Evolutionary conservation across 2,797 vertebrate genomes (phyloP).

Genomic region (Gambusia yucatana): DNA sequence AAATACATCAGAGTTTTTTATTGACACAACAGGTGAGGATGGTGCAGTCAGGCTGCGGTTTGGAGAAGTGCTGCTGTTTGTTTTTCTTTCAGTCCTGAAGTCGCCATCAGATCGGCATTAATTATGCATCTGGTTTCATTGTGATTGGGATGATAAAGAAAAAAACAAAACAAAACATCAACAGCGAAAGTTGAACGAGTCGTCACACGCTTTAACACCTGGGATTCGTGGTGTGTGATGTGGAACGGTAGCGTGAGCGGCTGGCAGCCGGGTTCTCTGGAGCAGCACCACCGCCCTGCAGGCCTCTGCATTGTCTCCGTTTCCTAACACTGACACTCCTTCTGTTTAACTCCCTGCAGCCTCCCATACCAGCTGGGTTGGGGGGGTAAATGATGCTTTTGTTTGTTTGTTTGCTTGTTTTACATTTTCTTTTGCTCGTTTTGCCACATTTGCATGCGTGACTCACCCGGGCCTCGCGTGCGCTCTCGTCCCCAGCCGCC

Average conservation of each 20-base stretch:
- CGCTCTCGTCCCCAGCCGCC: constrained; percentile 75
- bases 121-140: not conserved
- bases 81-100: not conserved
- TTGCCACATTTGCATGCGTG: not conserved
- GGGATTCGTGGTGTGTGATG: not conserved
- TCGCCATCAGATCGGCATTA: not conserved
- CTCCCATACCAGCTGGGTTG: too few species aligned
- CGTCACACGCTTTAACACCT: not conserved
- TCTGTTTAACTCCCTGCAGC: not conserved
- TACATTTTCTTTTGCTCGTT: not conserved
- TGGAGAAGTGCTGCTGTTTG: not conserved
- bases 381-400: not conserved
- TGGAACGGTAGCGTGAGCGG: constrained; percentile 11
- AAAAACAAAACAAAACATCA: not conserved
- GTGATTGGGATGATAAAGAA: not conserved
- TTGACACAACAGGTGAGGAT: not conserved
- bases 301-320: not conserved
- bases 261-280: not conserved
- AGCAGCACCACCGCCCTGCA: not conserved
- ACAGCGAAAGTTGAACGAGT: not conserved
- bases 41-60: not conserved
- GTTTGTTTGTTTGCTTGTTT: not conserved
- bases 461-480: not conserved
- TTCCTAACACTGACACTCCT: not conserved
- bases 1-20: not conserved